These are phyloP conservation scores for Schizaphis graminum DNA, from an alignment of 2,888 invertebrate genomes.

Conservation along the genomic window DNA sequence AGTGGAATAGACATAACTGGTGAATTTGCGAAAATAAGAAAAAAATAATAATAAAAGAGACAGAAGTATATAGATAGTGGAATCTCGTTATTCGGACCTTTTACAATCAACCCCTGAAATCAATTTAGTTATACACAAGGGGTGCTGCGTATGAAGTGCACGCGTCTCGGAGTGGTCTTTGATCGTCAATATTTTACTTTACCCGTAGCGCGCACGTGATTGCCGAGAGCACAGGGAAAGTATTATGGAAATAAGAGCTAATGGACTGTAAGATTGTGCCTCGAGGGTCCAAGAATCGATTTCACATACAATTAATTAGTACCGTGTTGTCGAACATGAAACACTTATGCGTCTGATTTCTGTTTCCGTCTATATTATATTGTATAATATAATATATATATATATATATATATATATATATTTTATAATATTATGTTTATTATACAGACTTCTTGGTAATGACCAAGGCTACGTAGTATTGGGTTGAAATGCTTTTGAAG, in stretches of 20 bases:
- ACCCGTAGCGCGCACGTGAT: neutral
- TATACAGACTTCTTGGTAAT: neutral
- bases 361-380: neutral
- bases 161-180: neutral
- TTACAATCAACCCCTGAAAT: slow-evolving; percentile 43
- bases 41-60: neutral
- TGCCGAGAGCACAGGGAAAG: neutral
- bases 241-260: neutral
- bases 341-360: too few species aligned
- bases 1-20: neutral
- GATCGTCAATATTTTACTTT: slow-evolving; percentile 27
- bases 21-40: neutral
- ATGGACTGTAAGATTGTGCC: neutral
- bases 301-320: neutral
- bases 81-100: slow-evolving; percentile 4
- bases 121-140: neutral
- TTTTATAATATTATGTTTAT: neutral
- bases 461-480: neutral
- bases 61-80: neutral
- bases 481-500: neutral
- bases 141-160: neutral
- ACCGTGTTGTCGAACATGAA: neutral
- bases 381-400: neutral
- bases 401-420: too few species aligned
- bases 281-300: neutral